Evolutionary conservation across 2,888 invertebrate species (phyloP), one percentile per base, ranked within the genome.

Genomic region (Cryptocephalus moraei): DNA sequence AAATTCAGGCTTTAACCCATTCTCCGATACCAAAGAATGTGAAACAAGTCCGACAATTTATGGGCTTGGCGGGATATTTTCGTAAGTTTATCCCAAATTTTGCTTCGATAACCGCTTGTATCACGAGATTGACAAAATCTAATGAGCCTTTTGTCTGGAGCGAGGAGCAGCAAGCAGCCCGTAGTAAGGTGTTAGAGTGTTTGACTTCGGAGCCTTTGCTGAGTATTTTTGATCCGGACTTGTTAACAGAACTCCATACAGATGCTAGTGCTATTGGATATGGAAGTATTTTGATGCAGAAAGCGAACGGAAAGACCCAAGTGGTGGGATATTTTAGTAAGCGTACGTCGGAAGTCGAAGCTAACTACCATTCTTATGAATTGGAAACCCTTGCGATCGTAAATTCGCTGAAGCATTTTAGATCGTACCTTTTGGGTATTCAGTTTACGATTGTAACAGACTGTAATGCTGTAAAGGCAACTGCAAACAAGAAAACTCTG

Each of bases 381-480:
- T n/a, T n/a, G n/a, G n/a, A n/a, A n/a, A n/a, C n/a, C n/a, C n/a
- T n/a, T n/a, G n/a, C n/a, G n/a, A n/a, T n/a, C n/a, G n/a, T n/a
- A n/a, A n/a, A n/a, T n/a, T n/a, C 4, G 0, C 31, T 64, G 1
- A 46, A 55, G 39, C 49, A 62, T 49, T 62, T 64, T 46, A 53
- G 59, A 11, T 49, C 50, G 8, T 64, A 63, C 41, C 33, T 64
- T 1, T 49, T 59, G 10, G 61, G 58, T 1, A 44, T 51, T 2
- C 46, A 44, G 1, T 62, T 65, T 41, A 55, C 47, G 3, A 42
- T 65, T 1, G 45, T 58, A 1, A 63, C 62, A 4, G 68, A 70
- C 44, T 67, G 66, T 41, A 58, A 61, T 41, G 56, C 64, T 1
- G 36, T 66, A 1, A 61, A 60, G 33, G 43, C 53, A 1, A 59